Percentiles rank a stretch among this genome's conserved stretches.
These are phyloP conservation scores for Iphiclides podalirius DNA, from an alignment of 2,888 invertebrate genomes.

Conservation along the genomic window DNA sequence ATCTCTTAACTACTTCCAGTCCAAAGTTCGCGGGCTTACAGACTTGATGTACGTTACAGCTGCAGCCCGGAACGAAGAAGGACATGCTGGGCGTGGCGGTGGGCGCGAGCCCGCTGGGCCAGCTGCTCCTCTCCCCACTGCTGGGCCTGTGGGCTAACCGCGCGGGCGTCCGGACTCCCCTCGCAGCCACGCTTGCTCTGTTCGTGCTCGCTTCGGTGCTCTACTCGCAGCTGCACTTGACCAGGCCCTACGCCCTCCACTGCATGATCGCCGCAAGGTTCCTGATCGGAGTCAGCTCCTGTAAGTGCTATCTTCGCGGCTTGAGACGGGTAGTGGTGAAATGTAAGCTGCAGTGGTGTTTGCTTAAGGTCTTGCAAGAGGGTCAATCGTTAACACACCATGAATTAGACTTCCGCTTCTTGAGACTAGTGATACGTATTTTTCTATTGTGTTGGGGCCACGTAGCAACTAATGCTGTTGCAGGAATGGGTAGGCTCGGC, in stretches of 20 bases:
- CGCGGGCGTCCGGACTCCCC: slow-evolving; percentile 85
- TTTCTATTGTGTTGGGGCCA: no score
- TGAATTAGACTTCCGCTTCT: no score
- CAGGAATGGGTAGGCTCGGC: no score
- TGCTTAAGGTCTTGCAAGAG: no score
- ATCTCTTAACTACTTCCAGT: no score
- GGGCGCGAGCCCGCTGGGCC: slow-evolving; percentile 92
- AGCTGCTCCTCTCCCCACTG: slow-evolving; percentile 91
- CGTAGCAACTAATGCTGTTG: no score
- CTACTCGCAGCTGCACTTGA: slow-evolving; percentile 87
- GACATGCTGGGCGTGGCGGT: slow-evolving; percentile 91
- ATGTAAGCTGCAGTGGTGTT: background rate
- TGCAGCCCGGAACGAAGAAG: slow-evolving; percentile 89
- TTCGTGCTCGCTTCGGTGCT: slow-evolving; percentile 86
- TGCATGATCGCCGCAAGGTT: slow-evolving; percentile 89
- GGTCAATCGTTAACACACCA: no score
- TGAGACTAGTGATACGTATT: no score
- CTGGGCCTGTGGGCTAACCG: slow-evolving; percentile 92
- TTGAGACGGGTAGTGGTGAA: no score
- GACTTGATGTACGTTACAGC: slow-evolving; percentile 60
- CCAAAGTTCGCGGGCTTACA: no score
- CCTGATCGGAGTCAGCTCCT: slow-evolving; percentile 90
- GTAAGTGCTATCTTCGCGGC: no score
- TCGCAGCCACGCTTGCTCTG: slow-evolving; percentile 84
- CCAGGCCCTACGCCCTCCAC: slow-evolving; percentile 82